These are phyloP conservation scores for Panagrolaimus sp. DNA, from an alignment of 1,140 invertebrate species.

Conservation along the genomic window DNA sequence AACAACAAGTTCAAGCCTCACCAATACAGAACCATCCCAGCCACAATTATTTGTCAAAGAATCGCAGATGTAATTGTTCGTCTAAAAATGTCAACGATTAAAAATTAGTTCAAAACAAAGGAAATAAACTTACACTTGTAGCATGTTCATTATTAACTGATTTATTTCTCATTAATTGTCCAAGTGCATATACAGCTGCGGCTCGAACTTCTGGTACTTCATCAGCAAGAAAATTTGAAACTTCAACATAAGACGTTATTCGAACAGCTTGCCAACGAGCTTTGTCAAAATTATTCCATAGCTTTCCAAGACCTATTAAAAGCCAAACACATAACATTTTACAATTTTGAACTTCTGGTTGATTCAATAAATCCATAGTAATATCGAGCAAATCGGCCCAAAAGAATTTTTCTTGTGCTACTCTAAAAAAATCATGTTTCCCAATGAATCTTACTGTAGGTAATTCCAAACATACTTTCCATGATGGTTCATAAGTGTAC, in stretches of 20 bases:
- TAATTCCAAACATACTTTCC: neutral
- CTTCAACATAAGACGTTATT: conserved; percentile 80
- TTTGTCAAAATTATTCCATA: conserved; percentile 86
- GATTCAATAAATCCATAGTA: conserved; percentile 49
- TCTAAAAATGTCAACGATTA: too few species aligned
- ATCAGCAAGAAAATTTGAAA: conserved; percentile 44
- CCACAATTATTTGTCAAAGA: conserved; percentile 36
- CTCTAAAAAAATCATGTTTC: conserved; percentile 32
- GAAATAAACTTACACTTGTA: conserved; percentile 24
- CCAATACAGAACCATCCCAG: conserved; percentile 51
- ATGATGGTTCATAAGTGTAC: conserved; percentile 53
- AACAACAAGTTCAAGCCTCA: conserved; percentile 49
- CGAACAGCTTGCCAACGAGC: conserved; percentile 89
- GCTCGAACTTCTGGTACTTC: conserved; percentile 54
- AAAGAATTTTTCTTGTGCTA: conserved; percentile 52
- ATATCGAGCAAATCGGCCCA: conserved; percentile 47
- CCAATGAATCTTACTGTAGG: conserved; percentile 59
- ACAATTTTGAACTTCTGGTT: conserved; percentile 39
- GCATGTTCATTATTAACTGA: conserved; percentile 50
- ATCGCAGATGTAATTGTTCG: too few species aligned
- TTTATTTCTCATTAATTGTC: conserved; percentile 51
- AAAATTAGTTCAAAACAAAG: conserved; percentile 13
- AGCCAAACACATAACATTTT: conserved; percentile 79
- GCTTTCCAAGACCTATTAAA: conserved; percentile 80
- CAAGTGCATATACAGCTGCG: conserved; percentile 53